Evolutionary conservation across 1,140 invertebrate genomes (phyloP), one percentile per base, ranked within the genome.

Genomic region (Apis florea): DNA sequence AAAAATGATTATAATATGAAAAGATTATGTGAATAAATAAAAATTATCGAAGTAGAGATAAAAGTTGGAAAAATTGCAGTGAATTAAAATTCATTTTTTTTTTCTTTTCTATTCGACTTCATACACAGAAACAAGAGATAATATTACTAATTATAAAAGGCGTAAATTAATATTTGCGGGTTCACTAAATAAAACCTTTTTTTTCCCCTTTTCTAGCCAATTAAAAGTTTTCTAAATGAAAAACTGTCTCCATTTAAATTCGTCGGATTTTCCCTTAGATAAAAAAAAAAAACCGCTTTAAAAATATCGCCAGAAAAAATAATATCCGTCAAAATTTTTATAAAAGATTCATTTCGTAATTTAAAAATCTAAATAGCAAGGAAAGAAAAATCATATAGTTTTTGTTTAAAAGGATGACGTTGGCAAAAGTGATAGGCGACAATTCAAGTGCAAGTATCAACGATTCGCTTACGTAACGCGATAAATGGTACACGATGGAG

Each of bases 191-290:
- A 67, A 67, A 47, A 11, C 19, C 15, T 24, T 11, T 31, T 21
- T 10, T 2, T 13, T n/a, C 24, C n/a, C 24, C n/a, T 24, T 49
- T 19, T 24, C 19, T 6, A 9, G 13, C n/a, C n/a, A 24, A 53
- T 69, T 69, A 69, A 69, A 69, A 51, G n/a, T 69, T 51, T 6
- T 19, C 40, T 9, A 17, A 24, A 49, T 21, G 64, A 21, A 67
- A 67, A 67, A 31, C 13, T 2, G 19, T 66, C 19, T 31, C 10
- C 49, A 19, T 69, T 24, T 51, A 53, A 19, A 63, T 31, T 19
- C 9, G 9, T 40, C 13, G 0, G 15, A 26, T 31, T 64, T 31
- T 0, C 8, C 15, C 10, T 31, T 11, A 9, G 0, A 10, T 1
- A 40, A 12, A 8, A 19, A 66, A 12, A 21, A n/a, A n/a, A n/a